Evolutionary conservation across 2,797 vertebrate genomes (phyloP).

Genomic region (Clarias pachynema): DNA sequence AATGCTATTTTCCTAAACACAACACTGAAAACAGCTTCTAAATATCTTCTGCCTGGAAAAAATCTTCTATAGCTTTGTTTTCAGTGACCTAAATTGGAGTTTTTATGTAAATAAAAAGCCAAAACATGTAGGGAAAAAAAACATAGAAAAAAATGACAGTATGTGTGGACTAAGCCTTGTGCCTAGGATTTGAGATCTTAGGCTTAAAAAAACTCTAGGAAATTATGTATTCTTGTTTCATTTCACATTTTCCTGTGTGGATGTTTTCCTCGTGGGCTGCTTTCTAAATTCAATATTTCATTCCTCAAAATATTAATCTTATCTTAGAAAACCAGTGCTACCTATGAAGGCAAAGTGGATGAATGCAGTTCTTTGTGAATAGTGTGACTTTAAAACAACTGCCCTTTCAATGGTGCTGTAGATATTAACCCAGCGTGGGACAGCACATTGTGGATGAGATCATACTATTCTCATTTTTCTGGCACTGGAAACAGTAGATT

Average conservation of each 20-base stretch:
- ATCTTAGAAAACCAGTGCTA: background rate
- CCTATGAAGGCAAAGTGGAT: background rate
- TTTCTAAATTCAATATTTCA: background rate
- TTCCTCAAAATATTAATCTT: background rate
- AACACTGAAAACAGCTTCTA: too few relatives aligned
- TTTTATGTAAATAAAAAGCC: too few relatives aligned
- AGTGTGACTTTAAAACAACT: conserved; percentile 20
- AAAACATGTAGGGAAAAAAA: too few relatives aligned
- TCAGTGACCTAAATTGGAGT: background rate
- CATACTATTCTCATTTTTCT: conserved; percentile 32
- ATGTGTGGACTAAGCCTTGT: too few relatives aligned
- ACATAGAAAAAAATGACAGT: too few relatives aligned
- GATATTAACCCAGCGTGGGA: conserved; percentile 15
- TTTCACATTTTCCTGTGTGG: background rate
- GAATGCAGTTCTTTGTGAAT: conserved; percentile 15
- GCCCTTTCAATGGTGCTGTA: conserved; percentile 11
- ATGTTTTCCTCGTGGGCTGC: background rate
- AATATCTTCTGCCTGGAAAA: too few relatives aligned
- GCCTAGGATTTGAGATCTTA: background rate
- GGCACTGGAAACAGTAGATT: conserved; percentile 10
- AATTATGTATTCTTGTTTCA: background rate
- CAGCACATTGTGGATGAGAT: conserved; percentile 26
- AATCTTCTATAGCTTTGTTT: background rate
- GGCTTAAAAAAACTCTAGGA: background rate
- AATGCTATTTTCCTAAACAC: too few relatives aligned